Evolutionary conservation across 2,888 invertebrate species (phyloP).

Genomic region (Craniophora ligustri): DNA sequence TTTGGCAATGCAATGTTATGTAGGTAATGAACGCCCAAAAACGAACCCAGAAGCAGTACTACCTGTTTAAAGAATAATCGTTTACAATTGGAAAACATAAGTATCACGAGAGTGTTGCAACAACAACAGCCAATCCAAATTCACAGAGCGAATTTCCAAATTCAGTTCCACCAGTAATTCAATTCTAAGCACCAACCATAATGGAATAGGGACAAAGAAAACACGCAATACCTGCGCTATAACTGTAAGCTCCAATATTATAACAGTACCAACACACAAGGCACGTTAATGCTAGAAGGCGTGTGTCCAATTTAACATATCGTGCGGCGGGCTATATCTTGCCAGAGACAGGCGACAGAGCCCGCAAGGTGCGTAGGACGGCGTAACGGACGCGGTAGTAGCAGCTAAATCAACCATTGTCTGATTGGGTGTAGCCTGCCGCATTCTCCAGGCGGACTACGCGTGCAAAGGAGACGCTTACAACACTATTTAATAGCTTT

Average conservation of each 20-base stretch:
- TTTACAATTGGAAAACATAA: too few species aligned
- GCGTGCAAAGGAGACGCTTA: slow-evolving; percentile 40
- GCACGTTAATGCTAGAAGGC: slow-evolving; percentile 74
- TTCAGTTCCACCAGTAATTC: not conserved
- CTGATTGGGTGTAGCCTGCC: slow-evolving; percentile 82
- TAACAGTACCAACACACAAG: slow-evolving; percentile 77
- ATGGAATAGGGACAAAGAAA: slow-evolving; percentile 38
- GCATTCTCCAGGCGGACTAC: slow-evolving; percentile 64
- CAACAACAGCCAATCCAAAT: not conserved
- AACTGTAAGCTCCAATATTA: slow-evolving; percentile 59
- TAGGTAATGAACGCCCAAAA: too few species aligned
- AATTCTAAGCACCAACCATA: slow-evolving; percentile 16
- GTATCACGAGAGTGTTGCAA: not conserved
- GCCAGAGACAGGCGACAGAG: slow-evolving; percentile 65
- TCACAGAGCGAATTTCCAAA: slow-evolving; percentile 2
- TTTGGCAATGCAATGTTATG: too few species aligned
- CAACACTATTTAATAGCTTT: not conserved
- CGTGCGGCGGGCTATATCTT: slow-evolving; percentile 66
- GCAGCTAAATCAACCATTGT: slow-evolving; percentile 84
- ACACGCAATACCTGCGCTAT: slow-evolving; percentile 31
- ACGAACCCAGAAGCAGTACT: too few species aligned
- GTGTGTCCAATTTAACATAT: slow-evolving; percentile 82
- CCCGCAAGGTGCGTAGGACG: slow-evolving; percentile 79
- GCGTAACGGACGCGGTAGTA: slow-evolving; percentile 80
- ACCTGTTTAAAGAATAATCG: too few species aligned